Evolutionary conservation across 2,888 invertebrate species (phyloP), one percentile per base, ranked within the genome.

Genomic region (Netelia virgata): DNA sequence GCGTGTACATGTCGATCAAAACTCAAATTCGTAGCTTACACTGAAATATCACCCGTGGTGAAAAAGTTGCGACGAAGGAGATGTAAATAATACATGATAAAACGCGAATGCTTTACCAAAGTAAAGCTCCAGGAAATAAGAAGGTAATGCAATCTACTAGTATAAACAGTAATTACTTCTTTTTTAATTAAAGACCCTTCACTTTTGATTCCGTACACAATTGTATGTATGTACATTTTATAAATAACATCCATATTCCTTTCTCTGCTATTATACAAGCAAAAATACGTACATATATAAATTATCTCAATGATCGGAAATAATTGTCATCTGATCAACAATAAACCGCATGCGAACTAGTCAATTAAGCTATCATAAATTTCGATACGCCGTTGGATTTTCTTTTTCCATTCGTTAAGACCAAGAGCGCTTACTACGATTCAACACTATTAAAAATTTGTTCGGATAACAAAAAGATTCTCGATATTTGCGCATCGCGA

Each of bases 211-310:
- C 50, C 74, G 72, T 82, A 70, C 77, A 76, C 57, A 57, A 57
- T 70, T 78, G 50, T 76, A 80, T 76, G 84, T 81, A 84, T 77
- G 74, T 77, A 81, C 81, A 77, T 73, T 84, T 77, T 81, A 81
- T 77, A 77, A 81, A 84, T 83, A 83, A 83, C 69, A 80, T 84
- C 73, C 84, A 63, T 84, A 63, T 63, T 73, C 76, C 83, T 66
- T 72, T 77, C 43, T 68, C 63, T 73, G 82, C 72, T 81, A 76
- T 80, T 28, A 64, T 83, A 83, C 66, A 80, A 76, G 36, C 57
- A 79, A 61, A 57, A 36, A 77, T 16, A 61, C 61, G 59, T 72
- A 53, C 36, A 50, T 78, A 53, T 70, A 55, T 79, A 43, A 36
- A 70, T 55, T 74, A 55, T 79, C 64, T 83, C 36, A 79, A 70